These are phyloP conservation scores for Sebastes miniatus DNA, from an alignment of 2,797 vertebrate species.

Conservation along the genomic window DNA sequence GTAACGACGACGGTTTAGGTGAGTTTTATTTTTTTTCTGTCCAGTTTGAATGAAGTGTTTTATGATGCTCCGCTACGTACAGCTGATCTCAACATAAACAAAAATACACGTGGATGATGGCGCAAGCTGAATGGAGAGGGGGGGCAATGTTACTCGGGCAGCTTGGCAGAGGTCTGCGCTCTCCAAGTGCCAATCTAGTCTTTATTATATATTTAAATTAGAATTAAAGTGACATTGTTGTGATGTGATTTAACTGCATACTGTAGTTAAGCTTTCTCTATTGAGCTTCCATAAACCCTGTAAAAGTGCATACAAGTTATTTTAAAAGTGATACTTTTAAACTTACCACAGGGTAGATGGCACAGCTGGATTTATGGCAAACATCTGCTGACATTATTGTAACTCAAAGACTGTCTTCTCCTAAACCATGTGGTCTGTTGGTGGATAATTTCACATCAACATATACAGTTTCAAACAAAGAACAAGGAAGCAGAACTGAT, in stretches of 20 bases:
- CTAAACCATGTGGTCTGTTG: constrained; percentile 16
- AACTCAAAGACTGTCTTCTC: constrained; percentile 19
- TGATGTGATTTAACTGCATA: not conserved
- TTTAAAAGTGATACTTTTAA: not conserved
- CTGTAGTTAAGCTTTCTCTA: not conserved
- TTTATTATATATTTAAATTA: not conserved
- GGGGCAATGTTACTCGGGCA: too few relatives aligned
- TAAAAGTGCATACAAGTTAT: not conserved
- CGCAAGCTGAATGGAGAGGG: too few relatives aligned
- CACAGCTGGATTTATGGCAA: not conserved
- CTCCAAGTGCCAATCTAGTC: too few relatives aligned
- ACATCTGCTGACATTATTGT: constrained; percentile 3
- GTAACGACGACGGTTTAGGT: too few relatives aligned
- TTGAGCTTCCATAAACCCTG: not conserved
- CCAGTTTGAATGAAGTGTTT: too few relatives aligned
- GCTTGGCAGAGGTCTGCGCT: too few relatives aligned
- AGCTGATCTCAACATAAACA: not conserved
- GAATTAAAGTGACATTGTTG: not conserved
- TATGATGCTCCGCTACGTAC: too few relatives aligned
- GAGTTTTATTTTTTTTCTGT: too few relatives aligned
- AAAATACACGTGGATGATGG: too few relatives aligned
- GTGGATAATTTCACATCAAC: constrained; percentile 36
- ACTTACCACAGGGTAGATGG: not conserved
- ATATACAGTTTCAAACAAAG: constrained; percentile 26
- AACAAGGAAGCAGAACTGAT: constrained; percentile 19